Conservation (phyloP, 2,113 vertebrate genomes). For the Esox niger region DNA sequence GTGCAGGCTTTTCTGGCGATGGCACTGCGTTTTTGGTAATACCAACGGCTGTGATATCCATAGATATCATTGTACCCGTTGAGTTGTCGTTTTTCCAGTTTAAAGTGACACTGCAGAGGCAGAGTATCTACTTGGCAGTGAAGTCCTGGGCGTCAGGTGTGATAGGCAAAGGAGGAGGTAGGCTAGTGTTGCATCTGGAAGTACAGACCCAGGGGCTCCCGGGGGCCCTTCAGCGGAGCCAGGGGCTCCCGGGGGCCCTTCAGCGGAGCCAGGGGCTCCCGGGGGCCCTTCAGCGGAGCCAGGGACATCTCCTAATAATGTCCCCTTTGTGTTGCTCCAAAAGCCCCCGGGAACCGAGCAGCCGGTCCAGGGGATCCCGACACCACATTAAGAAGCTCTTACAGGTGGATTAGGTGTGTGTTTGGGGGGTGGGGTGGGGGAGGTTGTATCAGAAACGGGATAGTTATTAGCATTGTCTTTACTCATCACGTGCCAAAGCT, state of each 20-base stretch:
- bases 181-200: too few species aligned
- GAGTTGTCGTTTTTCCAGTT: too few species aligned
- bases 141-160: too few species aligned
- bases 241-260: conserved; percentile 14
- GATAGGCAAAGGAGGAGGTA: too few species aligned
- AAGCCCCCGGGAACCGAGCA: conserved; percentile 52
- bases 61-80: too few species aligned
- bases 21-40: too few species aligned
- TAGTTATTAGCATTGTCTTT: conserved; percentile 27
- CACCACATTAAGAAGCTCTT: conserved; percentile 68
- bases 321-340: conserved; percentile 61
- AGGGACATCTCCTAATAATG: conserved; percentile 60
- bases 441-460: conserved; percentile 33
- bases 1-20: too few species aligned
- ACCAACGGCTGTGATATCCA: too few species aligned
- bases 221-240: conserved; percentile 9
- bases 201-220: not conserved
- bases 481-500: conserved; percentile 33
- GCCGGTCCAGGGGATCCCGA: conserved; percentile 49
- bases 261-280: conserved; percentile 2
- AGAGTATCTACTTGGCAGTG: too few species aligned
- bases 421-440: conserved; percentile 62
- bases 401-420: conserved; percentile 72
- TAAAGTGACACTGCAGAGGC: too few species aligned
- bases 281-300: conserved; percentile 9